A percentile compares a stretch with the other conserved stretches of the same genome.
Conservation (phyloP, 2,797 vertebrate genomes). For the Natrix natrix region DNA sequence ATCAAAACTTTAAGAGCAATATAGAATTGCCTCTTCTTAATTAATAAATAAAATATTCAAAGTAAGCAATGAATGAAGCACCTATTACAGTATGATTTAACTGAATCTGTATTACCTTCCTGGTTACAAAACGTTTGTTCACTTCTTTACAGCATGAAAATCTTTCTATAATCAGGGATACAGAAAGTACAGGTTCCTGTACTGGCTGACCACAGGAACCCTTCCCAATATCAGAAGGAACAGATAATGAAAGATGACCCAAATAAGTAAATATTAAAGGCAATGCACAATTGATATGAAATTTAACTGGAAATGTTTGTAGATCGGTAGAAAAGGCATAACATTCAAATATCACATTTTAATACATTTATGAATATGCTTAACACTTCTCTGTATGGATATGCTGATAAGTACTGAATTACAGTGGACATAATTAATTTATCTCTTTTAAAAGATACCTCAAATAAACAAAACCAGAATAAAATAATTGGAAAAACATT, state of each 20-base stretch:
- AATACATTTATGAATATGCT: neutral
- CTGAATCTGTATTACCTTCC: neutral
- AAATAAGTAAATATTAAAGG: neutral
- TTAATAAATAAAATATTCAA: neutral
- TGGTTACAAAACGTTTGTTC: neutral
- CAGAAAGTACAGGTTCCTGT: neutral
- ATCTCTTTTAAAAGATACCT: neutral
- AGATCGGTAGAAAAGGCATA: conserved; percentile 5
- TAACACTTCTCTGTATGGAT: neutral
- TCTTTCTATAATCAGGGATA: neutral
- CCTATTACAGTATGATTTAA: neutral
- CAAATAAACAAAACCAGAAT: neutral
- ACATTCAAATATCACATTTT: conserved; percentile 26
- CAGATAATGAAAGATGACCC: neutral
- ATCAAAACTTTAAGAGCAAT: neutral
- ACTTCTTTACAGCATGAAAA: neutral
- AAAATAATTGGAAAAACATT: conserved; percentile 30
- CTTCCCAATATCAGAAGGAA: neutral
- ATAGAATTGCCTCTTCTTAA: neutral
- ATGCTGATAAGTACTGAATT: neutral
- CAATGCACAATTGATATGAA: neutral
- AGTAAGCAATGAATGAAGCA: neutral
- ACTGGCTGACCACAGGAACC: neutral
- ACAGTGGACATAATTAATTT: conserved; percentile 5
- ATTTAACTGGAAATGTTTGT: neutral